Evolutionary conservation across 2,888 invertebrate genomes (phyloP).

Genomic region (Argyresthia goedartella): DNA sequence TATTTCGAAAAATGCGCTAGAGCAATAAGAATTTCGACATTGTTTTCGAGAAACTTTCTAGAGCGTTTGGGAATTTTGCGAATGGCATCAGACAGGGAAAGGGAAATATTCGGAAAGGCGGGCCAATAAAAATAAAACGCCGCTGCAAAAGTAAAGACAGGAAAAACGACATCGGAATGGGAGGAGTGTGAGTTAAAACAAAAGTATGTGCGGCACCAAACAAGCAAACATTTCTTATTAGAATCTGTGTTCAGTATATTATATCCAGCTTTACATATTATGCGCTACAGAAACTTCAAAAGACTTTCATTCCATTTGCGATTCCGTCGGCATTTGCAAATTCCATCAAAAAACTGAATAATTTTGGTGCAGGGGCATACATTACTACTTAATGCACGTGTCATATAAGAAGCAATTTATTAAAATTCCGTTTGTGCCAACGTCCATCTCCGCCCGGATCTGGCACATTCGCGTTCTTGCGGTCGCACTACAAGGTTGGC

Average conservation of each 20-base stretch:
- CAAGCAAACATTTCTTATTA: not conserved
- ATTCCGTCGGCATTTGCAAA: not conserved
- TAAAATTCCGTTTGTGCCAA: slow-evolving; percentile 2
- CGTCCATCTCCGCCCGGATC: not conserved
- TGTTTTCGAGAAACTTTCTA: not conserved
- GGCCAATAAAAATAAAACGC: slow-evolving; percentile 49
- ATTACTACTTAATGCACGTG: not conserved
- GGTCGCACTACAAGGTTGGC: slow-evolving; percentile 21
- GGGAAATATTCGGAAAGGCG: slow-evolving; percentile 43
- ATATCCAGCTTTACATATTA: not conserved
- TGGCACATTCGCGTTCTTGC: slow-evolving; percentile 3
- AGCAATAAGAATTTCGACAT: not conserved
- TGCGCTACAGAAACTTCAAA: not conserved
- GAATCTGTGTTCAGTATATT: not conserved
- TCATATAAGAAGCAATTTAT: not conserved
- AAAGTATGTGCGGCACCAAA: slow-evolving; percentile 6
- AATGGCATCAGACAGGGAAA: slow-evolving; percentile 28
- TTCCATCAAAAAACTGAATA: not conserved
- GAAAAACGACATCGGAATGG: slow-evolving; percentile 39
- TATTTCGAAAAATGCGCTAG: not conserved
- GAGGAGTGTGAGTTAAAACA: slow-evolving; percentile 20
- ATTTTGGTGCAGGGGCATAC: not conserved
- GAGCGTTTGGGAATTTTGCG: slow-evolving; percentile 31
- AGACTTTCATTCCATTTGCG: not conserved
- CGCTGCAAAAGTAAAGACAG: slow-evolving; percentile 31